Percentiles rank a stretch among this genome's conserved stretches.
These are phyloP conservation scores for Craniophora ligustri DNA, from an alignment of 2,888 invertebrate species.

Conservation along the genomic window DNA sequence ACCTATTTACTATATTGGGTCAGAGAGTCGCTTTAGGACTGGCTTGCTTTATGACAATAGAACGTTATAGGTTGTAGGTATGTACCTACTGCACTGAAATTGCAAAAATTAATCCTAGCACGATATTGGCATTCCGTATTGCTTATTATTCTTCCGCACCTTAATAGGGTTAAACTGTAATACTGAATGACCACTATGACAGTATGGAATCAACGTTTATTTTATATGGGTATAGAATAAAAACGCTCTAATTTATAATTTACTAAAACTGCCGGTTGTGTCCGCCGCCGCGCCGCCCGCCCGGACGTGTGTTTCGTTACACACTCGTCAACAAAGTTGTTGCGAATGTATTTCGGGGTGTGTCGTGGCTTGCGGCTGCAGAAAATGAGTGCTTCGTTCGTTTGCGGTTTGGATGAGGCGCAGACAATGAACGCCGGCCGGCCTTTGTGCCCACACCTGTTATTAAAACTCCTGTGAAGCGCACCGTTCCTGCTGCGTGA, in stretches of 20 bases:
- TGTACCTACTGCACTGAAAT: too few species aligned
- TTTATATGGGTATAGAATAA: neutral
- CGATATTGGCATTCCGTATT: too few species aligned
- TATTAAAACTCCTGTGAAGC: slow-evolving; percentile 74
- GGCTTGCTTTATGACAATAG: too few species aligned
- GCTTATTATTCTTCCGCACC: too few species aligned
- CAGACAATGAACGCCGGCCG: slow-evolving; percentile 60
- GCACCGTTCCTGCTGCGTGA: slow-evolving; percentile 41
- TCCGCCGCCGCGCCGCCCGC: too few species aligned
- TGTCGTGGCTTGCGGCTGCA: slow-evolving; percentile 46
- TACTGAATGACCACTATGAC: too few species aligned
- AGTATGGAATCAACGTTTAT: too few species aligned
- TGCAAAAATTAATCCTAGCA: too few species aligned
- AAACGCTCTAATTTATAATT: slow-evolving; percentile 21
- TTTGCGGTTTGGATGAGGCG: slow-evolving; percentile 57
- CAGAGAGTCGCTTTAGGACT: too few species aligned
- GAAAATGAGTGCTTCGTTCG: slow-evolving; percentile 68
- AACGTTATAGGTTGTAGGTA: too few species aligned
- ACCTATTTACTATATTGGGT: neutral
- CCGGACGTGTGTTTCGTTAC: slow-evolving; percentile 33
- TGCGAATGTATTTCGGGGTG: slow-evolving; percentile 59
- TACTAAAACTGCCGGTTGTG: slow-evolving; percentile 18
- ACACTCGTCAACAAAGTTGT: slow-evolving; percentile 52
- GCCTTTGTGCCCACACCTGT: slow-evolving; percentile 72
- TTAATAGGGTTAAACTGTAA: too few species aligned